These are phyloP conservation scores for Schizotus pectinicornis DNA, from an alignment of 2,888 invertebrate species.

Conservation along the genomic window DNA sequence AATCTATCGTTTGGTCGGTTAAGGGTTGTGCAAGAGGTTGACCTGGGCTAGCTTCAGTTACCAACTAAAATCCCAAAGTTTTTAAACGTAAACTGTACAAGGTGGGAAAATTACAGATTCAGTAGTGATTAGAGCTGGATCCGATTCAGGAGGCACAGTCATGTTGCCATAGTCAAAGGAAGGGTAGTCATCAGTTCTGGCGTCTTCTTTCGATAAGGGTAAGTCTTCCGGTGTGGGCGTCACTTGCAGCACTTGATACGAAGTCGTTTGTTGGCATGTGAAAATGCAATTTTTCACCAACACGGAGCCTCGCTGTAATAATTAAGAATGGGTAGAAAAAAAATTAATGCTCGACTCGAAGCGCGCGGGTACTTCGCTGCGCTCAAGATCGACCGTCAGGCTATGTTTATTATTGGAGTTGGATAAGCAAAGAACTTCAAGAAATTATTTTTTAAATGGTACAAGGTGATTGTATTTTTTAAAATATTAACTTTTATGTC, in stretches of 20 bases:
- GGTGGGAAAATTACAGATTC: not conserved
- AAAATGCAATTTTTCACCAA: slow-evolving; percentile 74
- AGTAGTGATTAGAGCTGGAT: not conserved
- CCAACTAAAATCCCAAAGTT: not conserved
- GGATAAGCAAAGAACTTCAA: too few relatives aligned
- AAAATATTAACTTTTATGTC: too few relatives aligned
- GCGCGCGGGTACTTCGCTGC: too few relatives aligned
- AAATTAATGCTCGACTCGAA: too few relatives aligned
- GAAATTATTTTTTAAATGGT: too few relatives aligned
- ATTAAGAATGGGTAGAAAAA: not conserved
- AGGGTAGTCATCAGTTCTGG: not conserved
- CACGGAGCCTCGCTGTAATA: slow-evolving; percentile 65
- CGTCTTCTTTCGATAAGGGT: slow-evolving; percentile 7
- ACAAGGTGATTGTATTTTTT: too few relatives aligned
- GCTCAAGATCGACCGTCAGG: too few relatives aligned
- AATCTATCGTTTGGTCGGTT: slow-evolving; percentile 16
- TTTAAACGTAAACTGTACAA: not conserved
- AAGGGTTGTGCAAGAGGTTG: not conserved
- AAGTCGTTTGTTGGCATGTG: slow-evolving; percentile 61
- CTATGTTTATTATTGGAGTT: too few relatives aligned
- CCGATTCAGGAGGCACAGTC: slow-evolving; percentile 3
- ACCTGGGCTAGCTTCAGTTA: not conserved
- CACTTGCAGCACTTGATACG: slow-evolving; percentile 35
- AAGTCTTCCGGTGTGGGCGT: slow-evolving; percentile 21
- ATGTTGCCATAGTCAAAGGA: slow-evolving; percentile 1